Percentiles rank a stretch among this genome's conserved stretches.
Conservation (phyloP, 2,888 invertebrate species). For the Nymphalis polychloros region DNA sequence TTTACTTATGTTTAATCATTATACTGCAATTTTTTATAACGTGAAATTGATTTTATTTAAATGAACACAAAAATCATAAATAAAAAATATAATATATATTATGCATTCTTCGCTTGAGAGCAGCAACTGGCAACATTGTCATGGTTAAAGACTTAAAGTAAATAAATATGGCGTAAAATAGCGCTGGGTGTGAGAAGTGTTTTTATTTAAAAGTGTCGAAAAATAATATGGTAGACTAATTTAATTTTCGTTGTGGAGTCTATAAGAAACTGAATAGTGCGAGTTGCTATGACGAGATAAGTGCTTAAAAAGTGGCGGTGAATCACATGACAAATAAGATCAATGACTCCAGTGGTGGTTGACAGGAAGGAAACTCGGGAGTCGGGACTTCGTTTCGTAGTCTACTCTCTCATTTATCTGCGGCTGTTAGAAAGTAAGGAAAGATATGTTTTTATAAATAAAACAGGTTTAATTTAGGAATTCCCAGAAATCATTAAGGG, state of each 20-base stretch:
- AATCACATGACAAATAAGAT: constrained; percentile 60
- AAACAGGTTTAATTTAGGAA: constrained; percentile 50
- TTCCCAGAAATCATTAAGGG: constrained; percentile 17
- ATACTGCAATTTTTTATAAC: too few relatives aligned
- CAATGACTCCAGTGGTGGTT: constrained; percentile 70
- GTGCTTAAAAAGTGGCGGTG: constrained; percentile 41
- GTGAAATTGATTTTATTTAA: too few relatives aligned
- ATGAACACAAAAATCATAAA: too few relatives aligned
- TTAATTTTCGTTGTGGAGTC: neutral
- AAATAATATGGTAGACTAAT: neutral
- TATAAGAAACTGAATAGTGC: constrained; percentile 7
- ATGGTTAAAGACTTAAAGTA: constrained; percentile 58
- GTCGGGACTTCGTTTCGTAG: constrained; percentile 60
- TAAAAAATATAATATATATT: too few relatives aligned
- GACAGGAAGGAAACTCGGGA: constrained; percentile 59
- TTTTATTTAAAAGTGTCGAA: constrained; percentile 15
- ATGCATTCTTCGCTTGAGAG: too few relatives aligned
- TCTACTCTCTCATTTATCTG: constrained; percentile 59
- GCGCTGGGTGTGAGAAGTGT: constrained; percentile 50
- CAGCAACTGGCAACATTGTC: neutral
- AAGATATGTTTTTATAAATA: constrained; percentile 51
- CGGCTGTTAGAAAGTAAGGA: constrained; percentile 62
- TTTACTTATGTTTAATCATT: too few relatives aligned
- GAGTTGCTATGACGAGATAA: constrained; percentile 6
- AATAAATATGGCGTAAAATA: constrained; percentile 73